Evolutionary conservation across 2,888 invertebrate species (phyloP).

Genomic region (Hybos culiciformis): DNA sequence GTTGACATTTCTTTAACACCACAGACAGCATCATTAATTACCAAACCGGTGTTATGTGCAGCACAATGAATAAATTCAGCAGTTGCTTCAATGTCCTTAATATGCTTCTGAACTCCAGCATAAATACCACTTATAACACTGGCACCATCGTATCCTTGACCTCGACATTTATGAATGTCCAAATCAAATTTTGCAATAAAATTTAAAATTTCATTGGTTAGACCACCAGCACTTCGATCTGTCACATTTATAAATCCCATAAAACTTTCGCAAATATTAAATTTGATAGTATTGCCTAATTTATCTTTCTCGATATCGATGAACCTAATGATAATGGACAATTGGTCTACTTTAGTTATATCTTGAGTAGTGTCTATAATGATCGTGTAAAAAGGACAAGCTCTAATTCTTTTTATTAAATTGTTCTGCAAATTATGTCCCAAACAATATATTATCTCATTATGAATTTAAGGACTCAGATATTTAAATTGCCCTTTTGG

Average conservation of each 20-base stretch:
- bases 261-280: slow-evolving; percentile 5
- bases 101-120: slow-evolving; percentile 1
- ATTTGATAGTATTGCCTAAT: background rate
- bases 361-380: slow-evolving; percentile 6
- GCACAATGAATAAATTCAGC: slow-evolving; percentile 22
- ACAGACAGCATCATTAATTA: slow-evolving; percentile 10
- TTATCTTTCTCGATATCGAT: background rate
- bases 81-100: slow-evolving; percentile 18
- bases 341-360: slow-evolving; percentile 6
- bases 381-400: slow-evolving; percentile 2
- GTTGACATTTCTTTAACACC: slow-evolving; percentile 1
- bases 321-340: slow-evolving; percentile 2
- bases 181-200: slow-evolving; percentile 1
- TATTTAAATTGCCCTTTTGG: slow-evolving; percentile 1
- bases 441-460: background rate
- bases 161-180: slow-evolving; percentile 1
- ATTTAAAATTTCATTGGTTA: slow-evolving; percentile 3
- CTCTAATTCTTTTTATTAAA: background rate
- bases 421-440: background rate
- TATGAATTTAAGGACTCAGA: slow-evolving; percentile 1
- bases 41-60: slow-evolving; percentile 21
- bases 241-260: slow-evolving; percentile 1
- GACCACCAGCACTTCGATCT: background rate
- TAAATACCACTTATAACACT: slow-evolving; percentile 6
- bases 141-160: slow-evolving; percentile 7